phyloP scores from a whole-genome alignment of 2,888 invertebrate genomes.

The Hirtodrosophila cameraria region DNA sequence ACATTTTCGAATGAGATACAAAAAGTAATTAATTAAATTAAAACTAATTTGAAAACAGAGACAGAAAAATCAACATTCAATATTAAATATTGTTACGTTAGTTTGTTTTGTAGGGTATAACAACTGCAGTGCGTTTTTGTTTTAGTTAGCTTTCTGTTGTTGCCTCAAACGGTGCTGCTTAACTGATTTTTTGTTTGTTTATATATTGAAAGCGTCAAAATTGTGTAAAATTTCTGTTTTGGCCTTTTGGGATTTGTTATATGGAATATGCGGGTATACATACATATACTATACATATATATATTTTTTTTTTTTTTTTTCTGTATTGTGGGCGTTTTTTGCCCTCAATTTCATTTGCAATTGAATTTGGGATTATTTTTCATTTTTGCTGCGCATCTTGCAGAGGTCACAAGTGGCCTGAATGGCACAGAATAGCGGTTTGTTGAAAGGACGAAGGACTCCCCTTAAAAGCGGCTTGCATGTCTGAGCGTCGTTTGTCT shows the following conservation, averaged over 20 bases:
- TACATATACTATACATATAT: slow-evolving; percentile 13
- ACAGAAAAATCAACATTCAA: too few relatives aligned
- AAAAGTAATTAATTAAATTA: neutral
- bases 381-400: slow-evolving; percentile 73
- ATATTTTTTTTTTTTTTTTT: slow-evolving; percentile 26
- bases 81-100: too few relatives aligned
- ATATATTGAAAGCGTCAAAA: slow-evolving; percentile 52
- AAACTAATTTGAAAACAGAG: too few relatives aligned
- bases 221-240: slow-evolving; percentile 58
- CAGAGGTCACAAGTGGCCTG: slow-evolving; percentile 77
- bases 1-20: neutral
- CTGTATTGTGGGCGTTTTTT: slow-evolving; percentile 59
- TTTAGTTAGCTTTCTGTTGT: slow-evolving; percentile 11
- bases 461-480: slow-evolving; percentile 63
- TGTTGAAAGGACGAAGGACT: neutral
- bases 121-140: neutral
- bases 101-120: slow-evolving; percentile 15
- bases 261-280: slow-evolving; percentile 26
- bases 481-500: slow-evolving; percentile 77
- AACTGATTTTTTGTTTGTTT: slow-evolving; percentile 18
- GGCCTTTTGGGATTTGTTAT: slow-evolving; percentile 50
- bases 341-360: slow-evolving; percentile 81
- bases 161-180: slow-evolving; percentile 8
- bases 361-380: slow-evolving; percentile 81
- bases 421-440: slow-evolving; percentile 44